Conservation (phyloP, 2,888 invertebrate genomes). For the Chesias legatella region DNA sequence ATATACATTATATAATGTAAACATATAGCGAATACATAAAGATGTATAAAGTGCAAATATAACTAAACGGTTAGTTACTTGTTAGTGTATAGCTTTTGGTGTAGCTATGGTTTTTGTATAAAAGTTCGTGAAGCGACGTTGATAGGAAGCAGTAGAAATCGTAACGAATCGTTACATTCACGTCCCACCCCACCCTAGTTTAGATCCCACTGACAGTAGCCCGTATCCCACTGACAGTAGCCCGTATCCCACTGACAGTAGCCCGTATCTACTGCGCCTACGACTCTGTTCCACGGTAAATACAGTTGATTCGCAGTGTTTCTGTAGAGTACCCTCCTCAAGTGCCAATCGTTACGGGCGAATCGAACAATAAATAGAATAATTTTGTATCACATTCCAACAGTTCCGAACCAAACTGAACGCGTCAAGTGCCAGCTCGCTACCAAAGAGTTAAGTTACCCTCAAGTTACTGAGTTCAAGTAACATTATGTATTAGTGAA, state of each 20-base stretch:
- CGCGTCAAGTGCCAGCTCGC: constrained; percentile 61
- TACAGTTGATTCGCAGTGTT: constrained; percentile 12
- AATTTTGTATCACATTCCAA: constrained; percentile 61
- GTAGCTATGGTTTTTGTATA: constrained; percentile 59
- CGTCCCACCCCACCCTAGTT: constrained; percentile 21
- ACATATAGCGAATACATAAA: constrained; percentile 37
- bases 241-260: constrained; percentile 6
- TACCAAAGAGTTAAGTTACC: constrained; percentile 80
- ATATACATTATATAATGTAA: too few relatives aligned
- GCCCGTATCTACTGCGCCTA: constrained; percentile 14
- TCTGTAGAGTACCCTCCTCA: constrained; percentile 52
- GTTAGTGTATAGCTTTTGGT: constrained; percentile 67
- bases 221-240: constrained; percentile 25
- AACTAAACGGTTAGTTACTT: constrained; percentile 56
- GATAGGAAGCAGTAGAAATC: constrained; percentile 11
- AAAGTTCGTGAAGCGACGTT: constrained; percentile 35
- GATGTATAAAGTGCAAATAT: constrained; percentile 45
- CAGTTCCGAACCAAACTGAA: too few relatives aligned
- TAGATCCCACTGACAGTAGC: constrained; percentile 35
- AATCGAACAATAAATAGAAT: constrained; percentile 55
- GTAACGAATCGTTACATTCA: too few relatives aligned
- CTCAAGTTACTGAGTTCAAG: constrained; percentile 68
- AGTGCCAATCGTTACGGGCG: constrained; percentile 63
- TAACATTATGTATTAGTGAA: constrained; percentile 65
- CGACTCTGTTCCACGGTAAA: constrained; percentile 19